Evolutionary conservation across 35 echinoderm and acorn worm genomes (phyloP).

Genomic region (Lytechinus pictus): DNA sequence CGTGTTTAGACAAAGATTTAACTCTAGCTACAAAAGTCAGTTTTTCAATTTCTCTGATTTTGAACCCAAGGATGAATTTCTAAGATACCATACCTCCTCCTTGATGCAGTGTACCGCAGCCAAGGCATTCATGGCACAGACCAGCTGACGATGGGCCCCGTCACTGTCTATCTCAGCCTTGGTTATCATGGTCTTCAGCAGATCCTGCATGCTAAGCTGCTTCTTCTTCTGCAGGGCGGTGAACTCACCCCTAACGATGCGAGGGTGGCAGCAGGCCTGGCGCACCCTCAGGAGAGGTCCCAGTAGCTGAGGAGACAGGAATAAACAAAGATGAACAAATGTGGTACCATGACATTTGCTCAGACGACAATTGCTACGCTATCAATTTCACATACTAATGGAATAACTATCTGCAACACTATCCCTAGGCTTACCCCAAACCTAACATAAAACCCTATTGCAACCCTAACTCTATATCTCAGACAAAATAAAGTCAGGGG

Average conservation of each 20-base stretch:
- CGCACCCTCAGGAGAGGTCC: conserved; percentile 75
- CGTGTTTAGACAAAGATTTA: too few species aligned
- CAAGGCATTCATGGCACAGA: conserved; percentile 88
- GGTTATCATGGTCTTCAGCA: conserved; percentile 71
- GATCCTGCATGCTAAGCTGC: conserved; percentile 87
- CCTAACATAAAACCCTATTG: too few species aligned
- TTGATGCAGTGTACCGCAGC: conserved; percentile 90
- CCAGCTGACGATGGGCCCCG: conserved; percentile 81
- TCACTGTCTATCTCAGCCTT: conserved; percentile 91
- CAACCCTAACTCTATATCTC: too few species aligned
- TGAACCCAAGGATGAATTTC: background rate
- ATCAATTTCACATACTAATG: too few species aligned
- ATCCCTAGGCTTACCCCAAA: too few species aligned
- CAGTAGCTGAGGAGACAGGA: conserved; percentile 59
- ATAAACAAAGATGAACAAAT: too few species aligned
- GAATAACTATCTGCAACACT: too few species aligned
- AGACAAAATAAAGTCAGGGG: too few species aligned
- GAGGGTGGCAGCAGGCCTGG: conserved; percentile 97
- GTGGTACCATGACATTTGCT: too few species aligned
- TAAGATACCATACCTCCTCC: conserved; percentile 62
- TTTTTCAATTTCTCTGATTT: too few species aligned
- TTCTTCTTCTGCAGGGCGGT: conserved; percentile 78
- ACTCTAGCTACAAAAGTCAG: too few species aligned
- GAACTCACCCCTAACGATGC: conserved; percentile 89
- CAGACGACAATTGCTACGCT: too few species aligned